A percentile compares a stretch with the other conserved stretches of the same genome.
phyloP scores from a whole-genome alignment of 2,888 invertebrate species.

The Drosophila meridiana region DNA sequence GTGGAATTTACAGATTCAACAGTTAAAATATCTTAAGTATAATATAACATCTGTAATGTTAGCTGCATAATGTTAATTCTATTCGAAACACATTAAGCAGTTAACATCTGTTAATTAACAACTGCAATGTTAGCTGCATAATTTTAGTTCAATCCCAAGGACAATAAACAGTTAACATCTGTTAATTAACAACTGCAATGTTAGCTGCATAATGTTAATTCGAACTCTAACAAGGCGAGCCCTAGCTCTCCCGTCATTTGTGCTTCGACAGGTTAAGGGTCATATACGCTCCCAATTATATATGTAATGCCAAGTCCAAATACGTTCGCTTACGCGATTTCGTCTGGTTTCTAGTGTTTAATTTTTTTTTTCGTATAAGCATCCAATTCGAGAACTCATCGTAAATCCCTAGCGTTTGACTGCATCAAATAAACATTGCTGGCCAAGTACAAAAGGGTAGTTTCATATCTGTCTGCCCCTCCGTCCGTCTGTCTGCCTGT shows the following conservation, averaged over 20 bases:
- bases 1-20: no score
- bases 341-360: constrained; percentile 22
- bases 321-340: constrained; percentile 60
- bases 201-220: not conserved
- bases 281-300: constrained; percentile 60
- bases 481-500: not conserved
- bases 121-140: no score
- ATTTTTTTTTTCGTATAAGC: not conserved
- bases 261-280: constrained; percentile 51
- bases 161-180: no score
- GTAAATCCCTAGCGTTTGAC: not conserved
- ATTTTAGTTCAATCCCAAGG: no score
- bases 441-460: constrained; percentile 28
- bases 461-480: not conserved
- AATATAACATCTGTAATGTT: not conserved
- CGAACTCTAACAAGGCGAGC: not conserved
- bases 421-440: constrained; percentile 42
- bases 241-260: not conserved
- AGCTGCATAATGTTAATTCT: no score
- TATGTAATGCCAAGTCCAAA: constrained; percentile 41
- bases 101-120: no score
- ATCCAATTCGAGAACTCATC: constrained; percentile 12
- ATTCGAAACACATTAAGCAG: no score
- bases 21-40: not conserved
- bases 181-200: not conserved